Evolutionary conservation across 2,888 invertebrate genomes (phyloP), one percentile per base, ranked within the genome.

Genomic region (Camponotus fellah): DNA sequence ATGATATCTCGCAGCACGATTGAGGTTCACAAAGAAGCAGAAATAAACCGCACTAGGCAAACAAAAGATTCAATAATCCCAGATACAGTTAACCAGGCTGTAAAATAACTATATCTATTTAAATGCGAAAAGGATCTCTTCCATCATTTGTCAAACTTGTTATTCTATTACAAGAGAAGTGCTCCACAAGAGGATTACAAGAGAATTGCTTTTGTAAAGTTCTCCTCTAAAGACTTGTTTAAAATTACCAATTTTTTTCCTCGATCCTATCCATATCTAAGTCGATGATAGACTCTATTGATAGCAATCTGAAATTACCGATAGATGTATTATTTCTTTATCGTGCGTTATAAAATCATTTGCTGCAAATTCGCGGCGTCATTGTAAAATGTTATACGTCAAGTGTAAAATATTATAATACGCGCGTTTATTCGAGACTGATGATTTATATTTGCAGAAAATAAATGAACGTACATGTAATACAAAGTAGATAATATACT

Each of bases 61-160:
- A 80, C 74, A 80, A 80, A 46, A 49, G 60, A 80, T 80, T 80
- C 74, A 80, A 72, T 80, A 80, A 72, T 80, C 74, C 60, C 74
- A 60, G 72, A 80, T 80, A 21, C 79, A 60, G 60, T 72, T 80
- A 72, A 72, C 46, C 79, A 46, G 37, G 74, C 37, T 72, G 79
- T 26, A 17, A 46, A 37, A 12, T 26, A 74, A 58, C 43, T 6
- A 32, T 17, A 17, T 79, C 34, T 49, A 21, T 60, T 32, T n/a
- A 17, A 21, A 53, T 58, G 34, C 34, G 60, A 79, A 79, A 71
- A 79, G 34, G 34, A 71, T 79, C n/a, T 37, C 17, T 10, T 43
- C 58, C 21, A 34, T 72, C 43, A 21, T 68, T 68, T 32, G 32
- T 58, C 56, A 26, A 32, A 62, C 56, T 43, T 14, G n/a, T 71